These are phyloP conservation scores for Dreissena polymorpha DNA, from an alignment of 1,140 invertebrate genomes.

Conservation along the genomic window DNA sequence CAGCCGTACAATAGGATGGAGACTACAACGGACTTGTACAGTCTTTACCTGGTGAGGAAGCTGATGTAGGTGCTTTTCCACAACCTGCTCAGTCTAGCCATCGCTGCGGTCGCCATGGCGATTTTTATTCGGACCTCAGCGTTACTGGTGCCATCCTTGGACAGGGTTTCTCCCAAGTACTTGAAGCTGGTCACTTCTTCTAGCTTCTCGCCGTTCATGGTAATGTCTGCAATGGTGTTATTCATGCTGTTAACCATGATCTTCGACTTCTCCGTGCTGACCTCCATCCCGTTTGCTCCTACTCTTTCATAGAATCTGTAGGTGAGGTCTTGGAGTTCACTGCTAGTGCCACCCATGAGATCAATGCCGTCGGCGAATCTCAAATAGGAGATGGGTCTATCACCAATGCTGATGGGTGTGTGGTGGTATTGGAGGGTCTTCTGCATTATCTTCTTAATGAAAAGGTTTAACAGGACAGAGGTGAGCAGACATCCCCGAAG, in stretches of 20 bases:
- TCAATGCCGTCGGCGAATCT: constrained; percentile 59
- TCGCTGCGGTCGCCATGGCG: constrained; percentile 13
- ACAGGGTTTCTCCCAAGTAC: too few relatives aligned
- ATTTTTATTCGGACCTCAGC: constrained; percentile 37
- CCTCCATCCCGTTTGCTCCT: constrained; percentile 42
- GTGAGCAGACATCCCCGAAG: constrained; percentile 57
- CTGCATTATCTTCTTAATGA: constrained; percentile 53
- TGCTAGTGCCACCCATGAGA: neutral
- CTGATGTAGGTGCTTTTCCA: constrained; percentile 31
- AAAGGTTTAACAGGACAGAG: constrained; percentile 54
- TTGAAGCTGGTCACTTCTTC: too few relatives aligned
- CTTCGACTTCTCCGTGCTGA: constrained; percentile 53
- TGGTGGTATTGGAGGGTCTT: constrained; percentile 46
- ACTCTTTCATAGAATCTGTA: too few relatives aligned
- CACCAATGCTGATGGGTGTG: constrained; percentile 52
- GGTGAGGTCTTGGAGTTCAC: constrained; percentile 25
- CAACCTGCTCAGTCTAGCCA: constrained; percentile 30
- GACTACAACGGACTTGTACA: constrained; percentile 12
- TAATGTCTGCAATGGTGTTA: too few relatives aligned
- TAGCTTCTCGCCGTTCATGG: too few relatives aligned
- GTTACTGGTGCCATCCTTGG: too few relatives aligned
- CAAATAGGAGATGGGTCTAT: constrained; percentile 38
- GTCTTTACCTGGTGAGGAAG: constrained; percentile 9
- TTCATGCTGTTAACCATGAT: constrained; percentile 34
- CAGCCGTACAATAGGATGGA: constrained; percentile 25